Evolutionary conservation across 2,113 vertebrate genomes (phyloP), one percentile per base, ranked within the genome.

Genomic region (Trinectes maculatus): DNA sequence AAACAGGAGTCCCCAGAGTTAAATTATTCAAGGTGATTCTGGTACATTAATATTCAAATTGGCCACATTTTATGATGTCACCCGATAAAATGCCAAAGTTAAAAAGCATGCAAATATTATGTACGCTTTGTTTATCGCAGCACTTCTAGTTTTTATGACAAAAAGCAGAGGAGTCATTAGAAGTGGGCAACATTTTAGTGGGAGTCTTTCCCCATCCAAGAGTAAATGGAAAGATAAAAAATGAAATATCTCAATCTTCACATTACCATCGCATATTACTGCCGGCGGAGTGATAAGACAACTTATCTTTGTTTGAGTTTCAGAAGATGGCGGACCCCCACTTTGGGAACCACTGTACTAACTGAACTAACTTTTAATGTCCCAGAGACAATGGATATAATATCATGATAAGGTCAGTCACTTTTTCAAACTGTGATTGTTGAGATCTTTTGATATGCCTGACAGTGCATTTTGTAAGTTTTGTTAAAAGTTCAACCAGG

Each of bases 1-100:
- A 56, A 61, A 56, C 36, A n/a, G 12, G 26, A 48, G 22, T 11
- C 1, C 5, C n/a, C 18, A 21, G 25, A 54, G 34, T 69, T 51
- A n/a, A 74, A 18, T 28, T 46, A 39, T 56, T 19, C 21, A 63
- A 24, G 22, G 6, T 61, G 13, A 74, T 16, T 8, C 8, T 70
- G n/a, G 24, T 48, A 36, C 10, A 40, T 55, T 59, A 60, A 54
- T 67, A 53, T 25, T 54, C 22, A 71, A 25, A 53, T 57, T 16
- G 4, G 12, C 10, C 21, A 3, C 31, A 46, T 61, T 57, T 40
- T 61, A 25, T 47, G 29, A 33, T 44, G 12, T 31, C 26, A 11
- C 19, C 40, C 5, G 16, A 31, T 7, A n/a, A 24, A 44, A n/a
- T 25, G 21, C 18, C 19, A 47, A 22, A 39, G n/a, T 13, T 10